Conservation (phyloP, 2,888 invertebrate genomes). For the Cephus nigrinus region DNA sequence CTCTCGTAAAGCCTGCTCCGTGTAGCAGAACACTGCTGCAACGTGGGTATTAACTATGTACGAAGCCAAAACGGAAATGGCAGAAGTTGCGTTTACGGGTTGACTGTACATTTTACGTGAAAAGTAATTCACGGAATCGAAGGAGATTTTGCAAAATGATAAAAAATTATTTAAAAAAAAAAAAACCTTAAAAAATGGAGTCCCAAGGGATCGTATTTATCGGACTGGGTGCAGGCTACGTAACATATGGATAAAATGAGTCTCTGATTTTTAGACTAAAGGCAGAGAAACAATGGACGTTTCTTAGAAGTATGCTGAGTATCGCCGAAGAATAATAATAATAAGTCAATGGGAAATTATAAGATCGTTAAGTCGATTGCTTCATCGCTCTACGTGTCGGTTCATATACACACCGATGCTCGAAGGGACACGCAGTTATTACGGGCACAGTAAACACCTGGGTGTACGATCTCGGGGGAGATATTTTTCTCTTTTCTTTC, state of each 20-base stretch:
- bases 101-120: not conserved
- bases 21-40: not conserved
- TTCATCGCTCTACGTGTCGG: not conserved
- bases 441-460: not conserved
- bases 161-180: not conserved
- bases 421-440: not conserved
- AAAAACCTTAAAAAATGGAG: too few relatives aligned
- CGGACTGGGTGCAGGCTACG: not conserved
- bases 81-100: not conserved
- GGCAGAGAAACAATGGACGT: not conserved
- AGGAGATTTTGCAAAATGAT: not conserved
- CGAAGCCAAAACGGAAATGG: not conserved
- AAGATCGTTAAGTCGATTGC: not conserved
- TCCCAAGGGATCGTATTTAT: not conserved
- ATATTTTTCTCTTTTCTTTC: not conserved
- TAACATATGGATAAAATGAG: not conserved
- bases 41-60: not conserved
- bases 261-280: not conserved
- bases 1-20: not conserved
- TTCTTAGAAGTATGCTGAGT: not conserved
- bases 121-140: not conserved
- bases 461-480: not conserved
- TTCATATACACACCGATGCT: not conserved
- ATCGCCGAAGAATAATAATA: not conserved
- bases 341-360: not conserved